Evolutionary conservation across 2,113 vertebrate species (phyloP), one percentile per base, ranked within the genome.

Genomic region (Anguilla rostrata): DNA sequence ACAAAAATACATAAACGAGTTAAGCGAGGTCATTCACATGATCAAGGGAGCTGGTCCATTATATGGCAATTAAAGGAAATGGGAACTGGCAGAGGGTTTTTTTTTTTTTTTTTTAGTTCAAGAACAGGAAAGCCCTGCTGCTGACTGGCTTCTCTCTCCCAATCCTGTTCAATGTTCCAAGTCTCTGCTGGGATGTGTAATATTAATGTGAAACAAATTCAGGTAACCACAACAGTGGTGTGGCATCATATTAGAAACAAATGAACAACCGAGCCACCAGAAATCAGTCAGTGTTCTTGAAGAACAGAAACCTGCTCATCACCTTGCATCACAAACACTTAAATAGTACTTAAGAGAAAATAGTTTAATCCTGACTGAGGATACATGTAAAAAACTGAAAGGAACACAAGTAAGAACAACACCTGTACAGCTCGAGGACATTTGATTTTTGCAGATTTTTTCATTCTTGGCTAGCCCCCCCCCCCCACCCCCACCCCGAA

Each of bases 1-100:
- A 92, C 91, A 92, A 92, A 93, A 85, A 79, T 87, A 91, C 88
- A 93, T 93, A 92, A 89, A 92, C 90, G 92, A 88, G 90, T 89
- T 90, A 91, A 86, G 88, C 90, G 86, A 88, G 86, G 87, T 91
- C 89, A 90, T 88, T 92, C 87, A 92, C 88, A 89, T 89, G 85
- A 89, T 92, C 46, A 39, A 84, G 87, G 90, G 87, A 91, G 85
- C 87, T 91, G 91, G 91, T 92, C 91, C 88, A 20, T 90, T 86
- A 89, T 46, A 84, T 63, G 83, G 90, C 83, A 88, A 85, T 84
- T 87, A 89, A 87, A 87, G 83, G 26, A 89, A 87, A 87, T 57
- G 15, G 75, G 15, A 78, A 57, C 18, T 16, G 26, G 39, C 34
- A 84, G 26, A 20, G 16, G 49, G 7, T 53, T 53, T 53, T 12